phyloP scores from a whole-genome alignment of 2,888 invertebrate species.

The Heliconius erato region DNA sequence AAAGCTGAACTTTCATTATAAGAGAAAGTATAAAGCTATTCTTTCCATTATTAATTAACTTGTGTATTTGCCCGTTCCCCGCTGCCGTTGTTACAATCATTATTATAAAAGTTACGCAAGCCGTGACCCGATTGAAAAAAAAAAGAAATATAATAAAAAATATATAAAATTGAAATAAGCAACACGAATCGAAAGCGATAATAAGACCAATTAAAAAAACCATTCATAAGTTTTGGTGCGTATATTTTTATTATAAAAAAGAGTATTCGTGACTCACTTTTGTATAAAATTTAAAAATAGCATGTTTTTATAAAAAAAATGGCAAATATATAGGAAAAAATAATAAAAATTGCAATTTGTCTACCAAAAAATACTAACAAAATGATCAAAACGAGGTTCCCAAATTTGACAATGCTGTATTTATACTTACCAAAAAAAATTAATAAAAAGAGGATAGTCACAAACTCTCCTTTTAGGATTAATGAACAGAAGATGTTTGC shows the following conservation, averaged over 20 bases:
- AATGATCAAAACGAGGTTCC: too few species aligned
- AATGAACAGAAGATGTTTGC: too few species aligned
- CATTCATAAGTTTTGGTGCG: not conserved
- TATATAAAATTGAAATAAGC: not conserved
- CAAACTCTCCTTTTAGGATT: too few species aligned
- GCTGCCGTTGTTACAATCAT: constrained; percentile 22
- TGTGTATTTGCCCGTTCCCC: constrained; percentile 24
- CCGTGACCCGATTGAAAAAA: constrained; percentile 4
- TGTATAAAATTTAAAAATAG: not conserved
- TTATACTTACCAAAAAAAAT: too few species aligned
- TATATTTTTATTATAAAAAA: not conserved
- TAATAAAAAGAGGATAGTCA: too few species aligned
- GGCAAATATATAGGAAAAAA: too few species aligned
- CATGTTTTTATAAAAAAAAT: too few species aligned
- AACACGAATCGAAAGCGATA: not conserved
- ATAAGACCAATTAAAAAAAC: not conserved
- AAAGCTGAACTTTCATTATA: constrained; percentile 11
- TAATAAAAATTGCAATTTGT: too few species aligned
- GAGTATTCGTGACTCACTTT: not conserved
- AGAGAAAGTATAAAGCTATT: constrained; percentile 27
- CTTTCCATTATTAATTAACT: constrained; percentile 27
- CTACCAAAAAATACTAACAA: too few species aligned
- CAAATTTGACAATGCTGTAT: too few species aligned
- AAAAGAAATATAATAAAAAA: not conserved
- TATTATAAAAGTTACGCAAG: constrained; percentile 25